Base-by-base conservation (phyloP, 1,140 invertebrate species). In the Halesus radiatus region DNA sequence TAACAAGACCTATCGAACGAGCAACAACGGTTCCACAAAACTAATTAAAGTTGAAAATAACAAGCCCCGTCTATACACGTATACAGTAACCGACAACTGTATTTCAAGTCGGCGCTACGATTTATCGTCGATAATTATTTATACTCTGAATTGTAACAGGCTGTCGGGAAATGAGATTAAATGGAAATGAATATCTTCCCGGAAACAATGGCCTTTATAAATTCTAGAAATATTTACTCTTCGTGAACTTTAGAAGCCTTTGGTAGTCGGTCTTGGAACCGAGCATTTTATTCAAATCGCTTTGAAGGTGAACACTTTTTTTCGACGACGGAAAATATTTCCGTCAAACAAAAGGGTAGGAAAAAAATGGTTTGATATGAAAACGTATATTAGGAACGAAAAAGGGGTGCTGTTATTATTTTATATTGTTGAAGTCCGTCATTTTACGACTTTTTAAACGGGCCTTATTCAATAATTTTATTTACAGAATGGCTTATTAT, bases 11-110 rank as follows among this genome's bases (percentile, higher is more conserved):
- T 64, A 66, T 66, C 26, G 62, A 66, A 66, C 62, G 26, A 66
- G 62, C 62, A 66, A 54, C 32, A 32, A 23, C 32, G 62, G 62
- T 66, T 23, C 23, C 8, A 66, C 23, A 37, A 66, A 66, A 66
- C 62, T 66, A 66, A 66, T 66, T 66, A 66, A 66, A 66, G 23
- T 66, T 66, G 23, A 29, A 32, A 66, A 26, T 66, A 66, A 66
- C 62, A 66, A 37, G 62, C 22, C 5, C 62, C 32, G 32, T 32
- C 32, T 32, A 32, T 32, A 29, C 62, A 66, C 22, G 26, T 58
- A 58, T 29, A 29, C 62, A 66, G 32, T 3, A 32, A 32, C 32
- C 32, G 23, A 66, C 23, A 26, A 29, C 23, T 66, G 26, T 26
- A 26, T 66, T 29, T 7, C 62, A 66, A 37, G 32, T 26, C 23